These are phyloP conservation scores for Plebejus melissa DNA, from an alignment of 2,888 invertebrate species.

Conservation along the genomic window DNA sequence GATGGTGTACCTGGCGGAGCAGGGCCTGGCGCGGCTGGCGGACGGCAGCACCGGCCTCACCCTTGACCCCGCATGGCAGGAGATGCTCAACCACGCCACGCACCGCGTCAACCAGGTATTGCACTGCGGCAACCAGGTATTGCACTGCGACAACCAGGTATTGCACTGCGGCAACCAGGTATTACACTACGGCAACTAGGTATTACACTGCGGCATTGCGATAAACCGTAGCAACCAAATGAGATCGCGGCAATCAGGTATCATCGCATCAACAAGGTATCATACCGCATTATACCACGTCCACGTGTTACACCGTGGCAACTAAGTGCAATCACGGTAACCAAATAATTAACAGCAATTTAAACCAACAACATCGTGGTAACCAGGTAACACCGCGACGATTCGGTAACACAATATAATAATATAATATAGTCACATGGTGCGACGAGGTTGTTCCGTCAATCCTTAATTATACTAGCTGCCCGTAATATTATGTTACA, in stretches of 20 bases:
- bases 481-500: not conserved
- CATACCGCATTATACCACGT: not conserved
- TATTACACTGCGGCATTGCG: not conserved
- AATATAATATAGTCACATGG: not conserved
- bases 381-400: not conserved
- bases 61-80: slow-evolving; percentile 95
- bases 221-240: not conserved
- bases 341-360: too few relatives aligned
- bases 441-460: not conserved
- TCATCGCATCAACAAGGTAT: not conserved
- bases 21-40: slow-evolving; percentile 80
- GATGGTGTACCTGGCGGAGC: slow-evolving; percentile 83
- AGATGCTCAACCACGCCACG: slow-evolving; percentile 96
- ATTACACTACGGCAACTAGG: not conserved
- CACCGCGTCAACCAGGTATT: slow-evolving; percentile 87
- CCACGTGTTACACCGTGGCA: not conserved
- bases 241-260: not conserved
- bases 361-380: too few relatives aligned
- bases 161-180: not conserved
- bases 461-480: too few relatives aligned
- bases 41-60: slow-evolving; percentile 80
- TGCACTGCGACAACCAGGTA: not conserved
- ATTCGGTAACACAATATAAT: too few relatives aligned
- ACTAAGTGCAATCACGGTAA: too few relatives aligned
- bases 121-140: not conserved